phyloP scores from a whole-genome alignment of 53 echinoderm and acorn worm genomes.

The Paelopatides confundens region DNA sequence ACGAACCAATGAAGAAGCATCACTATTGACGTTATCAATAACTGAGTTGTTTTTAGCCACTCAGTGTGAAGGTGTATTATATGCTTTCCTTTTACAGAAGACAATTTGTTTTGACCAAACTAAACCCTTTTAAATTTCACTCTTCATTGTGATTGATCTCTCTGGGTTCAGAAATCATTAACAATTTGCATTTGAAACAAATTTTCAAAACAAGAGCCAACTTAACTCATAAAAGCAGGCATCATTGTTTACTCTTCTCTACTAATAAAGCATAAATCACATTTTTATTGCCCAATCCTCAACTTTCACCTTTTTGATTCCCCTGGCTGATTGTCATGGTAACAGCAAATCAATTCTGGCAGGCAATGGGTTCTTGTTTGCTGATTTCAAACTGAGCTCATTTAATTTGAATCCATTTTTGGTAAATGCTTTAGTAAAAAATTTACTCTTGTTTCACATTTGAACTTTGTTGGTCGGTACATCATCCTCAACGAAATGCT shows the following conservation, averaged over 20 bases:
- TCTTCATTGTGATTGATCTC: conserved; percentile 8
- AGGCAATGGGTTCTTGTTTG: conserved; percentile 7
- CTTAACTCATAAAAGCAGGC: background rate
- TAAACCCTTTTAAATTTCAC: background rate
- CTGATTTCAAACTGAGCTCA: background rate
- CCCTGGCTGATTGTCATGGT: background rate
- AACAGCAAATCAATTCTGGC: conserved; percentile 4
- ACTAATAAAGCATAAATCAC: conserved; percentile 37
- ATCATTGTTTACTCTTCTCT: conserved; percentile 2
- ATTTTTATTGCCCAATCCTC: conserved; percentile 23
- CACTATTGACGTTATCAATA: too few species aligned
- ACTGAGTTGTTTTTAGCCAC: too few species aligned
- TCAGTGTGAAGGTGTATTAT: too few species aligned
- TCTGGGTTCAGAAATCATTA: background rate
- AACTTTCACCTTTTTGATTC: conserved; percentile 33
- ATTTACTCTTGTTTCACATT: conserved; percentile 10
- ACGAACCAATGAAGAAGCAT: too few species aligned
- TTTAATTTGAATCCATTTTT: background rate
- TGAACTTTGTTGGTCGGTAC: background rate
- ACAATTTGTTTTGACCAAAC: background rate
- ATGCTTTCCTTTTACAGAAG: background rate
- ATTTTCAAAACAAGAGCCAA: conserved; percentile 8
- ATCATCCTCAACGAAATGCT: background rate
- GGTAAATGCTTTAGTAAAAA: background rate
- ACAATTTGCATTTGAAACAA: conserved; percentile 25